These are phyloP conservation scores for Melanotaenia parkinsoni DNA, from an alignment of 2,797 vertebrate genomes.

Conservation along the genomic window DNA sequence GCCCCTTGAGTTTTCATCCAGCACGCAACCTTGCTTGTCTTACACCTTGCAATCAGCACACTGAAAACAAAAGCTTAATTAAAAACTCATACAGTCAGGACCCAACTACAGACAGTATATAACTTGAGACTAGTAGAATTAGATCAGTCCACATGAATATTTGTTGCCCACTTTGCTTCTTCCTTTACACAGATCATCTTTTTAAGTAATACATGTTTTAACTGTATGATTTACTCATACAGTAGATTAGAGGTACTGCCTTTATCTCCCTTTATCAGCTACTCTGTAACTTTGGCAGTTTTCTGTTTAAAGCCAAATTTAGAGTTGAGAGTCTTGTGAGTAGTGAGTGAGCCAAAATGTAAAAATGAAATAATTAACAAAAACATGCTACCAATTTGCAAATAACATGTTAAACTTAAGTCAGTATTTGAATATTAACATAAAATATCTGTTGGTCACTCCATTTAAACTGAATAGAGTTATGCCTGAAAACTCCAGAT, in stretches of 20 bases:
- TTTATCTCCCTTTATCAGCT: neutral
- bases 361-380: neutral
- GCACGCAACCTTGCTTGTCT: slow-evolving; percentile 62
- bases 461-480: too few species aligned
- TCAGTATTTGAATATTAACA: too few species aligned
- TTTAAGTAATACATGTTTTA: too few species aligned
- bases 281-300: neutral
- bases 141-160: too few species aligned
- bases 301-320: neutral
- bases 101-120: slow-evolving; percentile 63
- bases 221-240: too few species aligned
- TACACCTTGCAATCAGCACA: slow-evolving; percentile 39
- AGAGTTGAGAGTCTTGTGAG: too few species aligned
- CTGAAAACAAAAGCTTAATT: slow-evolving; percentile 29
- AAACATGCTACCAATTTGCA: neutral
- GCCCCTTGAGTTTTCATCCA: slow-evolving; percentile 37
- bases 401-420: neutral
- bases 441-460: too few species aligned
- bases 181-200: too few species aligned
- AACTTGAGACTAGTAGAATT: neutral
- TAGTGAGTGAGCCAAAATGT: too few species aligned
- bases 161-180: neutral
- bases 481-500: too few species aligned
- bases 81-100: slow-evolving; percentile 50
- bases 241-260: too few species aligned